Base-by-base conservation (phyloP, 2,797 vertebrate genomes). In the Steatocranus sp. region DNA sequence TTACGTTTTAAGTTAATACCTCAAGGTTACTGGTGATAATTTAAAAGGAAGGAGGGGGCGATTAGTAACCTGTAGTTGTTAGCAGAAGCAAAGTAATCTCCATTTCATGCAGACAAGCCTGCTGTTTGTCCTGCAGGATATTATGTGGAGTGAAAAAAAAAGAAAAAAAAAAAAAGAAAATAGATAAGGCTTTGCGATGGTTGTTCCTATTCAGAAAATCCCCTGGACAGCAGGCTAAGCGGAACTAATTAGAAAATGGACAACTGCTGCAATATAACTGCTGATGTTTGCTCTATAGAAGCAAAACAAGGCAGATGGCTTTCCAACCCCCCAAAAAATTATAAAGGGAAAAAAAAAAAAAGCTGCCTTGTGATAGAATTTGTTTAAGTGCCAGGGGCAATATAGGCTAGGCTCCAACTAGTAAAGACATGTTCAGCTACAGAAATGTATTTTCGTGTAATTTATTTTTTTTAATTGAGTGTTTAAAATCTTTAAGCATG, bases 181-280 rank as follows among this genome's bases (percentile, higher is more conserved):
- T 3, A 74, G 30, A 76, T n/a, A n/a, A n/a, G n/a, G n/a, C n/a
- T n/a, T n/a, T n/a, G n/a, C n/a, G n/a, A n/a, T n/a, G n/a, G n/a
- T n/a, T n/a, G n/a, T 89, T 79, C 50, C 78, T 82, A 83, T 86
- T 88, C 83, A 80, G 48, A 54, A 76, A 78, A 82, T 54, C 76
- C 83, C 51, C 68, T 48, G 80, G 79, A 78, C 76, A 38, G 51
- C 80, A 48, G 89, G 86, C 89, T 91, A 88, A 92, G 56, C 75
- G 11, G 84, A 90, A 79, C 58, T 56, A 82, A 86, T 90, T 88
- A 87, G 85, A 88, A 86, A 89, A 86, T 73, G 38, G 84, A 43
- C 66, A 73, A 73, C 66, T 27, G 15, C 36, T n/a, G 54, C 43
- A 48, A 73, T n/a, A 73, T n/a, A 48, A 73, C 43, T 49, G 68